Conservation (phyloP, 2,797 vertebrate genomes). For the Staurois parvus region DNA sequence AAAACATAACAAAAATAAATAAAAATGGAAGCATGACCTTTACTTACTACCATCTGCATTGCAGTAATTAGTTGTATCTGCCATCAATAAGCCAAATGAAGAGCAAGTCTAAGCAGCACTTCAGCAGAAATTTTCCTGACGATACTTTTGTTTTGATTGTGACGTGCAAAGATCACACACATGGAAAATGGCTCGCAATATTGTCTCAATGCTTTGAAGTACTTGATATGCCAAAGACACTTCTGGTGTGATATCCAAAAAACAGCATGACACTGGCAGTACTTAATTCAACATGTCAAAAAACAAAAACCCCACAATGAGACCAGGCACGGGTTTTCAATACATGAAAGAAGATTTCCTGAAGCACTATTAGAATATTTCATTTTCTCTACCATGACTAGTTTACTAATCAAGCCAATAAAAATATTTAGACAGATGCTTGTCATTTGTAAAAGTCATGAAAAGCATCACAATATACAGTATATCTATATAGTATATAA, state of each 20-base stretch:
- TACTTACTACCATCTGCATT: slow-evolving; percentile 62
- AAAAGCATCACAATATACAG: neutral
- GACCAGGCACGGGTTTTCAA: neutral
- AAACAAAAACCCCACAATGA: neutral
- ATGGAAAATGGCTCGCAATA: slow-evolving; percentile 61
- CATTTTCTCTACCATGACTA: neutral
- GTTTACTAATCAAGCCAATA: neutral
- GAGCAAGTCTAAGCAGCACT: slow-evolving; percentile 53
- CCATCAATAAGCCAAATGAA: slow-evolving; percentile 62
- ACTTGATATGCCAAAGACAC: slow-evolving; percentile 65
- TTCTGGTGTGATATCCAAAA: slow-evolving; percentile 65
- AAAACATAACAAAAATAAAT: slow-evolving; percentile 63
- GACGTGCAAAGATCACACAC: slow-evolving; percentile 45
- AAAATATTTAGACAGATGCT: neutral
- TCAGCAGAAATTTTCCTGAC: slow-evolving; percentile 53
- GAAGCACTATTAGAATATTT: slow-evolving; percentile 7
- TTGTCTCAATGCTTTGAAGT: slow-evolving; percentile 61
- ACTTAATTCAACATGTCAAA: slow-evolving; percentile 63
- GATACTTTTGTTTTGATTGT: slow-evolving; percentile 64
- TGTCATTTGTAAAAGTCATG: too few relatives aligned
- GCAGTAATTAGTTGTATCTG: slow-evolving; percentile 66
- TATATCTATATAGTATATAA: too few relatives aligned
- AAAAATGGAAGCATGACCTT: slow-evolving; percentile 65
- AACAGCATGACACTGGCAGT: slow-evolving; percentile 63
- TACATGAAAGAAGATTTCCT: slow-evolving; percentile 3